Percentiles rank a stretch among this genome's conserved stretches.
Conservation (phyloP, 2,113 vertebrate genomes). For the Cyanoramphus novaezelandiae region DNA sequence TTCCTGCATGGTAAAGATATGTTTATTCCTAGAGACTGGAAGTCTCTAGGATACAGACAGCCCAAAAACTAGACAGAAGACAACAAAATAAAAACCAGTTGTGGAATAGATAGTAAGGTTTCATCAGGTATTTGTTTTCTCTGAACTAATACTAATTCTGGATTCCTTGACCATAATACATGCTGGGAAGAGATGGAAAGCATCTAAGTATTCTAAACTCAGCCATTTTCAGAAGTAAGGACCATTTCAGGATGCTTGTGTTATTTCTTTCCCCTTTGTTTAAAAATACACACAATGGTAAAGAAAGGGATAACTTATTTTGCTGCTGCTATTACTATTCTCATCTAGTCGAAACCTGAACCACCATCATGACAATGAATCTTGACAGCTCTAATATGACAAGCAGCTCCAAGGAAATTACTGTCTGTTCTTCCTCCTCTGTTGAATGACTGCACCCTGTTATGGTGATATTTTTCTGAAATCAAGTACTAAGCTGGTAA, state of each 20-base stretch:
- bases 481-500: not conserved
- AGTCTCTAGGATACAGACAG: not conserved
- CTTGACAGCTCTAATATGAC: not conserved
- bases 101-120: not conserved
- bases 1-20: not conserved
- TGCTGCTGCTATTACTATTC: not conserved
- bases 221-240: not conserved
- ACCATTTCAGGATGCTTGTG: not conserved
- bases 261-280: not conserved
- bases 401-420: constrained; percentile 15
- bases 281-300: not conserved
- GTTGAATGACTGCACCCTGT: not conserved
- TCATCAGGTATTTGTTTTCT: not conserved
- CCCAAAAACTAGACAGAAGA: not conserved
- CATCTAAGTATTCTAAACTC: not conserved
- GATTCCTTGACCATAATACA: not conserved
- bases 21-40: not conserved
- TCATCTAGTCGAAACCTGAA: not conserved
- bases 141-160: not conserved
- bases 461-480: not conserved
- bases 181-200: not conserved
- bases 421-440: not conserved
- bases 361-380: not conserved
- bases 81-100: not conserved
- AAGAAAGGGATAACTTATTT: not conserved